Evolutionary conservation across 1,140 invertebrate genomes (phyloP).

Genomic region (Zaprionus tsacasi): DNA sequence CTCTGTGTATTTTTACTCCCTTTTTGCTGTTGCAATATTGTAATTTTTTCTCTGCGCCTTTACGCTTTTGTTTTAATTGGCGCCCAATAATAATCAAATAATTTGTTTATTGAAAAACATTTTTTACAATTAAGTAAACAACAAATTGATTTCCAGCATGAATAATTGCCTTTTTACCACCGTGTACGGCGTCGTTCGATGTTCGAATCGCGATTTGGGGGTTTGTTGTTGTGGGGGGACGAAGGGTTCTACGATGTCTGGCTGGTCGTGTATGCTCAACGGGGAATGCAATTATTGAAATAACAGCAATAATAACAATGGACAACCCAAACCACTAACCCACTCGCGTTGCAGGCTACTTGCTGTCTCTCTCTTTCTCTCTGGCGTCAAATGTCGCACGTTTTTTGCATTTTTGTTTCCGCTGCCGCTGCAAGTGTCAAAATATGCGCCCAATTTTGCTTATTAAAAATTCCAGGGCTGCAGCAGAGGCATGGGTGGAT

Average conservation of each 20-base stretch:
- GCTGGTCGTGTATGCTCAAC: conserved; percentile 15
- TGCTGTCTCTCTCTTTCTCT: conserved; percentile 24
- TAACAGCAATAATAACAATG: conserved; percentile 69
- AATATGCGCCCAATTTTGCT: conserved; percentile 67
- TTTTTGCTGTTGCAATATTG: conserved; percentile 32
- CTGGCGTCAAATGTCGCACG: conserved; percentile 75
- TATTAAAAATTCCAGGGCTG: conserved; percentile 67
- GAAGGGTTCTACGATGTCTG: conserved; percentile 13
- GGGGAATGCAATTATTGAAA: conserved; percentile 81
- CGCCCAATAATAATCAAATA: conserved; percentile 82
- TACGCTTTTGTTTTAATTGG: conserved; percentile 76
- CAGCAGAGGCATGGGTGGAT: too few relatives aligned
- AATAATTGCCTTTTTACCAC: conserved; percentile 61
- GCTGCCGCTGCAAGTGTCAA: conserved; percentile 65
- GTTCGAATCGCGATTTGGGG: neutral
- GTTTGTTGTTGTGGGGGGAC: neutral
- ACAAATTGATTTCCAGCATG: conserved; percentile 81
- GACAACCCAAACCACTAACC: conserved; percentile 14
- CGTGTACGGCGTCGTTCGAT: conserved; percentile 28
- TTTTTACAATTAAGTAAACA: conserved; percentile 83
- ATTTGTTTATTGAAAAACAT: conserved; percentile 83
- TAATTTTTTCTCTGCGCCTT: conserved; percentile 16
- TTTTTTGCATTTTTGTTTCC: conserved; percentile 70
- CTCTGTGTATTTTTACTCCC: conserved; percentile 1
- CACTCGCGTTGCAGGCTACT: conserved; percentile 22